Conservation (phyloP, 2,797 vertebrate species). For the Champsocephalus gunnari region DNA sequence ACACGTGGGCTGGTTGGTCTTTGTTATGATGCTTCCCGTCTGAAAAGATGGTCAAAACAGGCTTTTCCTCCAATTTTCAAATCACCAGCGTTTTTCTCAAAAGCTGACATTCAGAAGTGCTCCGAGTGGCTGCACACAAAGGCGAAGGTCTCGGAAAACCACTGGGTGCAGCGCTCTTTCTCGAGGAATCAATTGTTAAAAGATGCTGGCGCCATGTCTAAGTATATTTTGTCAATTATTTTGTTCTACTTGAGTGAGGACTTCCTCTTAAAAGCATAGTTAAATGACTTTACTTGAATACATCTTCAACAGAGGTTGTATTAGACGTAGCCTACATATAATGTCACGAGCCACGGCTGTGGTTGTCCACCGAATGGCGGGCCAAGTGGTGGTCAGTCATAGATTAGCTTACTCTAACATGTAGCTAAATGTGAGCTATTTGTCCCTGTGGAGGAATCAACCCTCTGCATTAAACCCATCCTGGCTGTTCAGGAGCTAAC, state of each 20-base stretch:
- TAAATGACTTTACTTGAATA: background rate
- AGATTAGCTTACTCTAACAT: background rate
- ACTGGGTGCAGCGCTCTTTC: too few relatives aligned
- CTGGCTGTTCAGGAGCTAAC: background rate
- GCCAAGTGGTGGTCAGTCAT: constrained; percentile 2
- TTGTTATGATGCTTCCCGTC: too few relatives aligned
- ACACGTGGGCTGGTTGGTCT: too few relatives aligned
- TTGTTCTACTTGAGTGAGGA: background rate
- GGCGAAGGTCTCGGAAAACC: too few relatives aligned
- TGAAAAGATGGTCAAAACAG: too few relatives aligned
- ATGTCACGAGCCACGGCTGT: background rate
- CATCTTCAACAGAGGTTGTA: background rate
- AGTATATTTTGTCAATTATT: background rate
- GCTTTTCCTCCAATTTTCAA: too few relatives aligned
- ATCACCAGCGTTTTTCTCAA: too few relatives aligned
- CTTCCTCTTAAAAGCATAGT: background rate
- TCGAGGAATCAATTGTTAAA: too few relatives aligned
- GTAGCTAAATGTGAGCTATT: background rate
- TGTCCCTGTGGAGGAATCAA: background rate
- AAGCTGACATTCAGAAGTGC: too few relatives aligned
- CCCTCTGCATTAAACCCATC: background rate
- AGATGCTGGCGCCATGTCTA: too few relatives aligned
- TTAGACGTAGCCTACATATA: background rate
- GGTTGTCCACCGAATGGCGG: constrained; percentile 2
- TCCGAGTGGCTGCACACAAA: too few relatives aligned